phyloP scores from a whole-genome alignment of 1,140 invertebrate species.

The Drosophila cardini region DNA sequence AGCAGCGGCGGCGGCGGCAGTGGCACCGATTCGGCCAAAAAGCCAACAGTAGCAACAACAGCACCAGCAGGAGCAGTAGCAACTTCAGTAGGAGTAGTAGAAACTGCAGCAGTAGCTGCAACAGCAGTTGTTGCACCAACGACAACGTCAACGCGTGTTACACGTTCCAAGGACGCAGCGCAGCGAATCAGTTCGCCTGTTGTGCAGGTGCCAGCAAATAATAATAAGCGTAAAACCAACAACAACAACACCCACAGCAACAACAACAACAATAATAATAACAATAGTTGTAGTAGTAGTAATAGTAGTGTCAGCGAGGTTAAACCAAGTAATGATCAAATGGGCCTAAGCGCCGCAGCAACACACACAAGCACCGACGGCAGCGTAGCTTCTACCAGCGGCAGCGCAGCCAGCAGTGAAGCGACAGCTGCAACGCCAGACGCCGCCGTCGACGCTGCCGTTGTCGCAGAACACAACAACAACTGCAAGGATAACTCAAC shows the following conservation, averaged over 20 bases:
- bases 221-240: slow-evolving; percentile 45
- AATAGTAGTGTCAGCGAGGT: slow-evolving; percentile 9
- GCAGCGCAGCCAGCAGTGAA: slow-evolving; percentile 20
- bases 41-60: slow-evolving; percentile 40
- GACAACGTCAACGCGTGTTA: slow-evolving; percentile 63
- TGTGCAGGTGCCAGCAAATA: slow-evolving; percentile 28
- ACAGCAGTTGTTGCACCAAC: slow-evolving; percentile 23
- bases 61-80: slow-evolving; percentile 21
- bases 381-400: slow-evolving; percentile 14
- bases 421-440: not conserved
- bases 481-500: slow-evolving; percentile 71
- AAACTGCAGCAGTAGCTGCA: slow-evolving; percentile 2
- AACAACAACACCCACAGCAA: slow-evolving; percentile 35
- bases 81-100: not conserved
- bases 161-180: slow-evolving; percentile 70
- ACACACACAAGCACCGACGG: slow-evolving; percentile 54
- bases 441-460: not conserved
- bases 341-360: slow-evolving; percentile 73
- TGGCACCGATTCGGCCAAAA: slow-evolving; percentile 38
- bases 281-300: not conserved
- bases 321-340: slow-evolving; percentile 60
- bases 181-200: slow-evolving; percentile 36
- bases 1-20: slow-evolving; percentile 22
- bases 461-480: slow-evolving; percentile 34
- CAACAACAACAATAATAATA: slow-evolving; percentile 3